Conservation (phyloP, 2,113 vertebrate species). For the Phyllostomus hastatus region DNA sequence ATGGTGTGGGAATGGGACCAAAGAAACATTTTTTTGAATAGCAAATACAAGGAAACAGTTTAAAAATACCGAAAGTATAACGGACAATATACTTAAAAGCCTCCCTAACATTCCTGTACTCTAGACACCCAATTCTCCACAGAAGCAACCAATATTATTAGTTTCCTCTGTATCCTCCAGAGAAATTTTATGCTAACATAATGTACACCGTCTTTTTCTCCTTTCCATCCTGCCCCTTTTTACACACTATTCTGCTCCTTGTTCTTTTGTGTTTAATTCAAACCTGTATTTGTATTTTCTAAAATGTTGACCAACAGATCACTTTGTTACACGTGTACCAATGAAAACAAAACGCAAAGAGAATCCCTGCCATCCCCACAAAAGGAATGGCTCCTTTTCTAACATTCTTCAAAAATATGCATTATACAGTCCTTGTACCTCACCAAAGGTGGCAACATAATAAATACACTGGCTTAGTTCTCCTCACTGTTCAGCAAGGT, state of each 20-base stretch:
- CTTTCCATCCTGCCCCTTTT: background rate
- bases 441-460: constrained; percentile 73
- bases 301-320: constrained; percentile 75
- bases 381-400: constrained; percentile 73
- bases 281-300: constrained; percentile 60
- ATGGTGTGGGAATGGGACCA: background rate
- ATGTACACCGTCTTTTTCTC: background rate
- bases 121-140: background rate
- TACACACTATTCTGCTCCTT: background rate
- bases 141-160: background rate
- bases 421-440: constrained; percentile 73
- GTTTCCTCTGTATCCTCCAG: background rate
- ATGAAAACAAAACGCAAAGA: constrained; percentile 63
- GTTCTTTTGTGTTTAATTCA: constrained; percentile 45
- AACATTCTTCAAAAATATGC: constrained; percentile 78
- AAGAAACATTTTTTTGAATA: background rate
- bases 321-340: constrained; percentile 43
- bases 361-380: constrained; percentile 60
- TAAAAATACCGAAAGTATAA: background rate
- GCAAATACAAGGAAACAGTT: background rate
- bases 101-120: background rate
- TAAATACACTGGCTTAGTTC: constrained; percentile 71
- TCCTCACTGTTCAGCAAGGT: background rate
- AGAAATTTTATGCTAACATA: constrained; percentile 3
- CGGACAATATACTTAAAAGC: background rate